Base-by-base conservation (phyloP, 1,140 invertebrate genomes). In the Bombus confusus region DNA sequence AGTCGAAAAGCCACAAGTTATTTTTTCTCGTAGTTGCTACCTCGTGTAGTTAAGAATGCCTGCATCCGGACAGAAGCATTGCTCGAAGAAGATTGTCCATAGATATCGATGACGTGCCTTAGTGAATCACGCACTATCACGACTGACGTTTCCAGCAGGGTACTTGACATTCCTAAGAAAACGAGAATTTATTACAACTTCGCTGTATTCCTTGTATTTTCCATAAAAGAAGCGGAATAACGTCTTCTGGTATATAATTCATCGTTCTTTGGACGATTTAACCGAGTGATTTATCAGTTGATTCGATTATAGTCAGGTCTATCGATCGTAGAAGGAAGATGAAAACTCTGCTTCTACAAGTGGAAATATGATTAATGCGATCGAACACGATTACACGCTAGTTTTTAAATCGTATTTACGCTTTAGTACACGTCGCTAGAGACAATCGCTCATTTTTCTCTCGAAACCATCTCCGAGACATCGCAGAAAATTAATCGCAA, bases 61-160 rank as follows among this genome's bases (percentile, higher is more conserved):
- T 8, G 59, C 0, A 31, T 72, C 43, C 15, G 69, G 71, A 84
- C 77, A 75, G 52, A 77, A 83, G 74, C 62, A 39, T 59, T 18
- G 59, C 25, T 18, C 28, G 5, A 52, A 78, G 83, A 74, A 83
- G 80, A 90, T 88, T 31, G 68, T 81, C 78, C 80, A 43, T 66
- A 86, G 80, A 88, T 88, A 88, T 90, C 90, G 90, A 91, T 91
- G 89, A 91, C 90, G 90, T 79, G 84, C 80, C 43, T 82, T 71
- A 59, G 68, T 85, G 90, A 91, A 90, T 91, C 89, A 90, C 80
- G 83, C 86, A n/a, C 22, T 34, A 80, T 78, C 72, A 71, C 69
- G 28, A 41, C 72, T 82, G 80, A 72, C 78, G 86, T 25, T 34
- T 80, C 62, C 34, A 75, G 57, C 72, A 59, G 80, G 78, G 82